phyloP scores from a whole-genome alignment of 2,888 invertebrate genomes.

The Coelinius sp. region DNA sequence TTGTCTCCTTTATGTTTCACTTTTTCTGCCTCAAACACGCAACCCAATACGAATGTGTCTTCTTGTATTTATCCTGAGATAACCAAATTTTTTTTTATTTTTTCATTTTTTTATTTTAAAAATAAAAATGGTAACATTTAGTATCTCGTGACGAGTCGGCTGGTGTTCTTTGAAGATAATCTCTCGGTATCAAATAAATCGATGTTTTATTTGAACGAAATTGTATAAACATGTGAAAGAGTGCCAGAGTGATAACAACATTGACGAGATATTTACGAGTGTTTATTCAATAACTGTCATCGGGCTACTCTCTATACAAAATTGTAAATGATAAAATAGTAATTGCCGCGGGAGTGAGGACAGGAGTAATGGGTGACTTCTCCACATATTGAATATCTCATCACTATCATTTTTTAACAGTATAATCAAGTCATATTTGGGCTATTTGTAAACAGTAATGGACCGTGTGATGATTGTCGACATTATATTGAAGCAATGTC shows the following conservation, averaged over 20 bases:
- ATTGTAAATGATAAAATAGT: background rate
- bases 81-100: background rate
- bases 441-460: background rate
- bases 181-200: constrained; percentile 55
- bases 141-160: constrained; percentile 47
- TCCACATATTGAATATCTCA: background rate
- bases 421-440: background rate
- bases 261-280: background rate
- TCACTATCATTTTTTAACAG: background rate
- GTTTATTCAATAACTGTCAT: background rate
- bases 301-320: background rate
- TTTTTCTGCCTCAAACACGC: constrained; percentile 14
- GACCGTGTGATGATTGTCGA: background rate
- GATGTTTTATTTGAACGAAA: constrained; percentile 60
- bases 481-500: background rate
- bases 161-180: constrained; percentile 63
- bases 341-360: background rate
- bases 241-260: constrained; percentile 17
- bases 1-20: constrained; percentile 14
- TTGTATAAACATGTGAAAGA: constrained; percentile 29
- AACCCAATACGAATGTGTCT: constrained; percentile 21
- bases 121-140: constrained; percentile 16
- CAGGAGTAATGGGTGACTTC: background rate
- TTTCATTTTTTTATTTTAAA: constrained; percentile 13
- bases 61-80: constrained; percentile 26